Percentiles rank a stretch among this genome's conserved stretches.
Conservation (phyloP, 2,797 vertebrate species). For the Ctenopoma kingsleyae region DNA sequence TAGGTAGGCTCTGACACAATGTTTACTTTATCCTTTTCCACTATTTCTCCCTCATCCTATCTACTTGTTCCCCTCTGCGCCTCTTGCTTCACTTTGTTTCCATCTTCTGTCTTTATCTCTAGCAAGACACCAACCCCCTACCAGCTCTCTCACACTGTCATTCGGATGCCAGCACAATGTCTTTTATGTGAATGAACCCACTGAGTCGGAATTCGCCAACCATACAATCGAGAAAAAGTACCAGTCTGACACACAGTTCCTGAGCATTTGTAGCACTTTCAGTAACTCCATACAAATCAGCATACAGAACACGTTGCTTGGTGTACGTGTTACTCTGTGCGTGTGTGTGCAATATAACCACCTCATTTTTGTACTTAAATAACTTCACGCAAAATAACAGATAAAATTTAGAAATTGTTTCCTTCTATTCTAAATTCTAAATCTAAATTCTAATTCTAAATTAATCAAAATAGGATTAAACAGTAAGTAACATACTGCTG, state of each 20-base stretch:
- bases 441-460: too few species aligned
- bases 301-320: neutral
- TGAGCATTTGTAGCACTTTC: neutral
- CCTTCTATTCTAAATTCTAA: too few species aligned
- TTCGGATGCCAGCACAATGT: conserved; percentile 30
- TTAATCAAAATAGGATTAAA: conserved; percentile 41
- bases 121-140: conserved; percentile 19
- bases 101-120: conserved; percentile 39
- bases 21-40: conserved; percentile 7
- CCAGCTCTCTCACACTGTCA: conserved; percentile 23
- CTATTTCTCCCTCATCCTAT: conserved; percentile 2
- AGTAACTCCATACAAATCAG: neutral
- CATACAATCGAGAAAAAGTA: conserved; percentile 32
- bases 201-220: conserved; percentile 25
- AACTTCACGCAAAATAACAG: too few species aligned
- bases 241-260: conserved; percentile 26
- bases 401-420: neutral
- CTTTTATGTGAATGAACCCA: conserved; percentile 40
- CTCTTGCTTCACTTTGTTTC: conserved; percentile 23
- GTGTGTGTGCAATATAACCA: neutral
- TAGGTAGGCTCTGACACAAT: neutral
- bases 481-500: conserved; percentile 7
- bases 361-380: too few species aligned
- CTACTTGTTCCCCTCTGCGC: conserved; percentile 4
- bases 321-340: conserved; percentile 6